phyloP scores from a whole-genome alignment of 2,888 invertebrate genomes.

The Melieria omissa region DNA sequence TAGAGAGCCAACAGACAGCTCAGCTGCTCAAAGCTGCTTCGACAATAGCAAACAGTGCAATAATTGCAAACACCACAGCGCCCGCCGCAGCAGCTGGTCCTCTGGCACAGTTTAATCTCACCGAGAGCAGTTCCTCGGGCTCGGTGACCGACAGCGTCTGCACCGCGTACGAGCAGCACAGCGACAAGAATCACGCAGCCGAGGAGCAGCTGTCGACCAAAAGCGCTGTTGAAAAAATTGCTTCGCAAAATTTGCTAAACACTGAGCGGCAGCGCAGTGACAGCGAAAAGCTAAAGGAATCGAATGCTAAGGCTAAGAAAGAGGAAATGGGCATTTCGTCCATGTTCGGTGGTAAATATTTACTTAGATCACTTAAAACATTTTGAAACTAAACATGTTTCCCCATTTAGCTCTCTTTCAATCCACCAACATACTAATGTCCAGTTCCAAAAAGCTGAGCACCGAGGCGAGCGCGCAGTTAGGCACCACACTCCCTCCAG shows the following conservation, averaged over 20 bases:
- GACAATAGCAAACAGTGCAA: constrained; percentile 31
- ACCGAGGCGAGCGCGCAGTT: constrained; percentile 48
- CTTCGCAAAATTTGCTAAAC: constrained; percentile 1
- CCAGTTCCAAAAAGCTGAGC: constrained; percentile 60
- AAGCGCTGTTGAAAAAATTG: constrained; percentile 41
- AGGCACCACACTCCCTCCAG: constrained; percentile 32
- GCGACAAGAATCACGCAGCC: constrained; percentile 1
- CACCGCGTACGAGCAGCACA: constrained; percentile 69
- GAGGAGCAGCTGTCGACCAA: constrained; percentile 13
- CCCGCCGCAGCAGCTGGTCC: constrained; percentile 13
- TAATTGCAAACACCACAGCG: constrained; percentile 25
- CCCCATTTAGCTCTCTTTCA: constrained; percentile 67
- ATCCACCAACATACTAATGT: constrained; percentile 67
- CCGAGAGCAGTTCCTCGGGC: constrained; percentile 74
- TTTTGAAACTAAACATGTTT: neutral
- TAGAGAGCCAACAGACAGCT: constrained; percentile 10
- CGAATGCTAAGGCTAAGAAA: constrained; percentile 44
- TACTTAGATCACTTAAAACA: neutral
- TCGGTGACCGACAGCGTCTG: constrained; percentile 73
- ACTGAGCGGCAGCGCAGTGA: constrained; percentile 1
- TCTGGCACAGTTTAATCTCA: constrained; percentile 66
- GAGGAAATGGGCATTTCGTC: constrained; percentile 57
- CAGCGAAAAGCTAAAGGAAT: constrained; percentile 31
- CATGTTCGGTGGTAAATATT: constrained; percentile 67
- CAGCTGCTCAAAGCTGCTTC: constrained; percentile 16